Base-by-base conservation (phyloP, 2,888 invertebrate genomes). In the Baccha elongata region DNA sequence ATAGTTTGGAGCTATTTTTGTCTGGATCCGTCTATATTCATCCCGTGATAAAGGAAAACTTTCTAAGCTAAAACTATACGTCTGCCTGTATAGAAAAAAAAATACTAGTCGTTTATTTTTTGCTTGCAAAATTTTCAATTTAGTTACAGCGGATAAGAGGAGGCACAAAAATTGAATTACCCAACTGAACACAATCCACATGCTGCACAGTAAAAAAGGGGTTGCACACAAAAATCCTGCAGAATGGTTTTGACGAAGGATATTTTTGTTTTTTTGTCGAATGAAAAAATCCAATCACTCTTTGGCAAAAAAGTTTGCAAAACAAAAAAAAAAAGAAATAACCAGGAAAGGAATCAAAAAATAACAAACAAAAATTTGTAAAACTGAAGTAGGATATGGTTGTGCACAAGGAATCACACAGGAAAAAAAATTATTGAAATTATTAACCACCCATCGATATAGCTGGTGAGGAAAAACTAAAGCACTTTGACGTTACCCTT, bases 401-500 rank as follows among this genome's bases (percentile, higher is more conserved):
- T 35, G 55, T 19, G 46, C 11, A 48, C 11, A 52, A 46, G 13
- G 10, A 46, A 58, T 23, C 8, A 35, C 4, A 35, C 21, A 53
- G n/a, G n/a, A n/a, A n/a, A 46, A 64, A 64, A 29, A 53, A 55
- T 62, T 65, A 58, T 75, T 75, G 80, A 65, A 75, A 71, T 81
- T 75, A 81, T 81, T 75, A 81, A 75, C 69, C 64, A 71, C 58
- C 60, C 71, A 81, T 81, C 80, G 80, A 75, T 75, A 79, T 75
- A 79, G 60, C 53, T 26, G 29, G 32, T 15, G n/a, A n/a, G 35
- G n/a, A 40, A 62, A 50, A 64, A 64, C 44, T 55, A 53, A 64
- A 75, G 53, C 44, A 75, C 29, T 75, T 69, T 69, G 75, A 69
- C 37, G 69, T 46, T 29, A 37, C 67, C 65, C 62, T 68, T 62